These are phyloP conservation scores for Lamellibrachia satsuma DNA, from an alignment of 2,888 invertebrate genomes.

Conservation along the genomic window DNA sequence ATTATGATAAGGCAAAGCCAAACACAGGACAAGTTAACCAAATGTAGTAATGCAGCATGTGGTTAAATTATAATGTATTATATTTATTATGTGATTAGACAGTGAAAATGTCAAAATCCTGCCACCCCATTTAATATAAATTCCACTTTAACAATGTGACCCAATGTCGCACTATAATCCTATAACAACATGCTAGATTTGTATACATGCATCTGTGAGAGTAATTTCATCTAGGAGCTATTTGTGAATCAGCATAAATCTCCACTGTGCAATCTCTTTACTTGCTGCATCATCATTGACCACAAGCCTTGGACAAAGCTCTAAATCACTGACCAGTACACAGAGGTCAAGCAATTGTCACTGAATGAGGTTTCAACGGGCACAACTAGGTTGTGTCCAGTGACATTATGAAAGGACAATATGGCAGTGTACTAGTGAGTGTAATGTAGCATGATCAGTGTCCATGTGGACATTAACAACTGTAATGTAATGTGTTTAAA, in stretches of 20 bases:
- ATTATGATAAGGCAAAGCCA: no score
- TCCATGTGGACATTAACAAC: background rate
- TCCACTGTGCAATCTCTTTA: background rate
- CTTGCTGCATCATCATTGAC: background rate
- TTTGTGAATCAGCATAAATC: slow-evolving; percentile 5
- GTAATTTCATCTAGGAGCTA: background rate
- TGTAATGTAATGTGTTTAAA: background rate
- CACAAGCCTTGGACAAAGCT: background rate
- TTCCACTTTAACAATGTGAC: background rate
- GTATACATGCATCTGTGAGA: background rate
- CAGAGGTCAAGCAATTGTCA: background rate
- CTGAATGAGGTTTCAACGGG: background rate
- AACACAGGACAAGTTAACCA: no score
- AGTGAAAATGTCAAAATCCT: no score
- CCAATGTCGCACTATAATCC: background rate
- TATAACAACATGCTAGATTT: no score
- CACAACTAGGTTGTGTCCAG: background rate
- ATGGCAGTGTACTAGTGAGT: background rate
- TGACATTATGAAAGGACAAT: background rate
- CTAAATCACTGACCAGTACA: slow-evolving; percentile 3
- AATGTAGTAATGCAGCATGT: no score
- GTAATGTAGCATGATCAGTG: background rate
- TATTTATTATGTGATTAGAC: no score
- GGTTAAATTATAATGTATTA: no score
- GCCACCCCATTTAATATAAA: no score